These are phyloP conservation scores for Zelleria hepariella DNA, from an alignment of 2,888 invertebrate species.

Conservation along the genomic window DNA sequence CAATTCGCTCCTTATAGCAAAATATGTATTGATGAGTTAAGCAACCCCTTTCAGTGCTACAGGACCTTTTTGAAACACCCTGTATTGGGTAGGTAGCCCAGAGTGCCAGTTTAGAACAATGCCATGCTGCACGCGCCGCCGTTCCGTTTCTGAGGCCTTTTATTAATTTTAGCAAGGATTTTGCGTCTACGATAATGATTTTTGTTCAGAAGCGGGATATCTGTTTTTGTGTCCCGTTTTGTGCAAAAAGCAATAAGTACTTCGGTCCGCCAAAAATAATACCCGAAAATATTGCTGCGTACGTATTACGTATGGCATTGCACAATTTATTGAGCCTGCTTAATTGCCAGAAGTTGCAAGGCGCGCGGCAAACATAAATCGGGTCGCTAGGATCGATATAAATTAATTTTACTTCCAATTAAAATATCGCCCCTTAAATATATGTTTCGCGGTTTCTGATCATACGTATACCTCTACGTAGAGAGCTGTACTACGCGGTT, in stretches of 20 bases:
- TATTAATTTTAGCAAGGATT: too few species aligned
- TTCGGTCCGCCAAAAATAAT: not conserved
- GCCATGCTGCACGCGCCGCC: too few species aligned
- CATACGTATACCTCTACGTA: not conserved
- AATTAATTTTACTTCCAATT: constrained; percentile 30
- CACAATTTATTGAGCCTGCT: not conserved
- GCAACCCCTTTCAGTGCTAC: too few species aligned
- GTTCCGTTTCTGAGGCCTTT: too few species aligned
- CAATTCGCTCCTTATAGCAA: too few species aligned
- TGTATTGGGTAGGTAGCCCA: too few species aligned
- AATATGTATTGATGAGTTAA: too few species aligned
- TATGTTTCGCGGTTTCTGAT: constrained; percentile 13
- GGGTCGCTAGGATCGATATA: constrained; percentile 18
- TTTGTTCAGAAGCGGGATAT: not conserved
- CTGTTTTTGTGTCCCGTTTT: not conserved
- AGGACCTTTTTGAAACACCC: too few species aligned
- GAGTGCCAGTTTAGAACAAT: too few species aligned
- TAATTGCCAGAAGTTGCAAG: not conserved
- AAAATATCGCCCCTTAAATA: constrained; percentile 28
- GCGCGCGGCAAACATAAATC: not conserved
- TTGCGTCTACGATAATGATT: too few species aligned
- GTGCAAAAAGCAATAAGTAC: too few species aligned
- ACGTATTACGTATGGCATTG: not conserved
- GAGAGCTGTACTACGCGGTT: not conserved
- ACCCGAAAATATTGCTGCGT: not conserved